These are phyloP conservation scores for Ctenoplectra terminalis DNA, from an alignment of 1,140 invertebrate genomes.

Conservation along the genomic window DNA sequence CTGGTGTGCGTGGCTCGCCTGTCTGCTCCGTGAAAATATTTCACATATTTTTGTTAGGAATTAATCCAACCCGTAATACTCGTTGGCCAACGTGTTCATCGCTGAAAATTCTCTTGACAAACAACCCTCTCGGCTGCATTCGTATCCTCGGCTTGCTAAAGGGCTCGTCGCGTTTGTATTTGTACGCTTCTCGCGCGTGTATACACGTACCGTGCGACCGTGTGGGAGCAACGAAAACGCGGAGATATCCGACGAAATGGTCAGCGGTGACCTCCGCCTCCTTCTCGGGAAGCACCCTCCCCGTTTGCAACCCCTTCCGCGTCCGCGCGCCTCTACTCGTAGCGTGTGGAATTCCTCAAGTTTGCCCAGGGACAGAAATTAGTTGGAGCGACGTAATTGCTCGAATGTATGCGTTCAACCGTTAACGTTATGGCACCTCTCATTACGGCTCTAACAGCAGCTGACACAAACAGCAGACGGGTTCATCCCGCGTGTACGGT, in stretches of 20 bases:
- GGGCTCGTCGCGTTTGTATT: slow-evolving; percentile 26
- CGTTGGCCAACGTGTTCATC: slow-evolving; percentile 58
- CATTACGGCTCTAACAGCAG: slow-evolving; percentile 65
- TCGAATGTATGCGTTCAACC: slow-evolving; percentile 67
- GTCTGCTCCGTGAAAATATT: slow-evolving; percentile 62
- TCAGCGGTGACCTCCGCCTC: slow-evolving; percentile 51
- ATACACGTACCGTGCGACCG: not conserved
- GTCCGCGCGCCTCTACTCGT: slow-evolving; percentile 32
- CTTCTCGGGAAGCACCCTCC: not conserved
- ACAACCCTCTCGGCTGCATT: slow-evolving; percentile 60
- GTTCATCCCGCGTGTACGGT: slow-evolving; percentile 41
- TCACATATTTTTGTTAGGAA: slow-evolving; percentile 72
- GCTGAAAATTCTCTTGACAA: slow-evolving; percentile 71
- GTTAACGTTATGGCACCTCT: slow-evolving; percentile 69
- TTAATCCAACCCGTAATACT: slow-evolving; percentile 69
- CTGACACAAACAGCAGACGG: slow-evolving; percentile 53
- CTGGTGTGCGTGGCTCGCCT: slow-evolving; percentile 15
- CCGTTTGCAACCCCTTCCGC: slow-evolving; percentile 11
- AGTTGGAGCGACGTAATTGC: slow-evolving; percentile 67
- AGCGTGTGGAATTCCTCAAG: slow-evolving; percentile 63
- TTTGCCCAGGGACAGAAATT: slow-evolving; percentile 69
- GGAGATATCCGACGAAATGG: slow-evolving; percentile 53
- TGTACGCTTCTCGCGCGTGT: slow-evolving; percentile 31
- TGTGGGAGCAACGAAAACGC: slow-evolving; percentile 41
- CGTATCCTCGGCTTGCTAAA: slow-evolving; percentile 37